Evolutionary conservation across 2,797 vertebrate genomes (phyloP), one percentile per base, ranked within the genome.

Genomic region (Sphaeramia orbicularis): DNA sequence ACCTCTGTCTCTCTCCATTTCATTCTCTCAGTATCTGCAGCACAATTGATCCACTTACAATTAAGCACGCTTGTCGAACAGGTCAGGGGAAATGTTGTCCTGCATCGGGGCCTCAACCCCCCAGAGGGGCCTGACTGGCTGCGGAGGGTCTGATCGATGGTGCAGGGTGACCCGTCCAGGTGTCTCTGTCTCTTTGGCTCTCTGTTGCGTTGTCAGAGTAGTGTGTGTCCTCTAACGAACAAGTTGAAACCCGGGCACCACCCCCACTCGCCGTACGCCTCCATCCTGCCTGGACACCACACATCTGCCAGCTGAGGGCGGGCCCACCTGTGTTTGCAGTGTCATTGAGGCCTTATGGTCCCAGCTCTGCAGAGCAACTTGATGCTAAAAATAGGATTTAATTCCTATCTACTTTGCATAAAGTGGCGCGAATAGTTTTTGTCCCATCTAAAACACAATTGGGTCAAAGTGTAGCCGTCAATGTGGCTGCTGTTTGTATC

Each of bases 51-150:
- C 87, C 81, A 62, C 83, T 79, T 54, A 65, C 83, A 90, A 85
- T 88, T 89, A 86, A 81, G 80, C 81, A 45, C 70, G 55, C 92
- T 91, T 92, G 91, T 92, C 83, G 68, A 91, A 91, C 89, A 90
- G 76, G 73, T 83, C 72, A 70, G 86, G 77, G 86, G 91, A 89
- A 90, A 87, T 78, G 84, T 90, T 84, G 85, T 78, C 74, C 68
- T 49, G 57, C 55, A 54, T 58, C 51, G 2, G 70, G 54, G 66
- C 49, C 21, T 65, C 48, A 32, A 50, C 52, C 76, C 79, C 74
- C 63, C 36, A 4, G 55, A 76, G 74, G n/a, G 7, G 47, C 64
- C 60, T 13, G 48, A 36, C 69, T 56, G 61, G 53, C 74, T 42
- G 78, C 19, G 7, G 52, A 44, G 58, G 47, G 14, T 52, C 71